Evolutionary conservation across 2,113 vertebrate genomes (phyloP).

Genomic region (Mus pahari): DNA sequence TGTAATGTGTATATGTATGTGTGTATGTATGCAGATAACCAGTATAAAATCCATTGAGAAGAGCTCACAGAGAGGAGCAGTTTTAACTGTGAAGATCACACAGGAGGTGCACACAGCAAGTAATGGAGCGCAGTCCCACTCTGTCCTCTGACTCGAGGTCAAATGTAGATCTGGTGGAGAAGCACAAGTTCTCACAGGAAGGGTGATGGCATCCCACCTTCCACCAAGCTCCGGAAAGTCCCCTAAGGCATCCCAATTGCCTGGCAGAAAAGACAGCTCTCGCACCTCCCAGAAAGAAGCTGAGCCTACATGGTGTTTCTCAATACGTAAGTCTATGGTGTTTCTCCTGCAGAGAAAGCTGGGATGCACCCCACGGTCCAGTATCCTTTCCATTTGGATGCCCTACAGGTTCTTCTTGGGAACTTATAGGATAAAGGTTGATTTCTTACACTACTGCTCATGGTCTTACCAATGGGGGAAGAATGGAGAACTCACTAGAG

Average conservation of each 20-base stretch:
- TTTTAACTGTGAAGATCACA: background rate
- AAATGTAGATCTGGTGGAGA: conserved; percentile 29
- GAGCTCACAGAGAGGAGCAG: conserved; percentile 6
- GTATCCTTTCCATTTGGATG: conserved; percentile 5
- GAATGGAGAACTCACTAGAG: background rate
- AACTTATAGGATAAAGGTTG: background rate
- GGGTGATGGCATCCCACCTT: background rate
- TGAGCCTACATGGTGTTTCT: conserved; percentile 13
- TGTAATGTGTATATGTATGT: too few species aligned
- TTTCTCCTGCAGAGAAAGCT: conserved; percentile 20
- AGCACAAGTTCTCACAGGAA: conserved; percentile 24
- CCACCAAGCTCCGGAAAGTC: conserved; percentile 10
- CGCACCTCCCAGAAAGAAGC: conserved; percentile 30
- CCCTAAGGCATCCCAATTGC: background rate
- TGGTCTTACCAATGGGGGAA: conserved; percentile 40
- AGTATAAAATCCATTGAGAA: conserved; percentile 67
- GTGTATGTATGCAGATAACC: background rate
- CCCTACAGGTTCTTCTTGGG: conserved; percentile 34
- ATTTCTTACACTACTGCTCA: conserved; percentile 45
- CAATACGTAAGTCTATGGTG: background rate
- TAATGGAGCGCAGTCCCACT: background rate
- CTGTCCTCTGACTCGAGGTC: background rate
- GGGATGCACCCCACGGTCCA: background rate
- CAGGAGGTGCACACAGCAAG: background rate
- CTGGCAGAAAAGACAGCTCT: background rate